phyloP scores from a whole-genome alignment of 2,888 invertebrate species.

The Cybosia mesomella region DNA sequence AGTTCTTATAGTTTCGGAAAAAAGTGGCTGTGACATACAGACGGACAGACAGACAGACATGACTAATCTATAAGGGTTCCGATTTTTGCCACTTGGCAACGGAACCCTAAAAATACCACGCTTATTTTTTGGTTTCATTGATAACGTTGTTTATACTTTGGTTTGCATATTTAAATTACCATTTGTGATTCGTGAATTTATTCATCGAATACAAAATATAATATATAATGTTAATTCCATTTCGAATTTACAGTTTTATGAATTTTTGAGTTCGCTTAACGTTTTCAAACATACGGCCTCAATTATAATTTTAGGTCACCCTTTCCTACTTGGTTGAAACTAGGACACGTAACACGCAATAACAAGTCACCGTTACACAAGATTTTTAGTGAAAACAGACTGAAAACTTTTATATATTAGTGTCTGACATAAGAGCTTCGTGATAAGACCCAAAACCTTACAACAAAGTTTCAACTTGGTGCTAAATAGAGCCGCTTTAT shows the following conservation, averaged over 20 bases:
- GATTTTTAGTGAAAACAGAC: conserved; percentile 25
- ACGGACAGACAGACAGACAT: too few relatives aligned
- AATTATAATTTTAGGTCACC: conserved; percentile 23
- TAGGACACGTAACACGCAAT: conserved; percentile 13
- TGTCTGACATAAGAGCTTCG: conserved; percentile 44
- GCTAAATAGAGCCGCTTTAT: conserved; percentile 43
- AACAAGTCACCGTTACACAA: conserved; percentile 21
- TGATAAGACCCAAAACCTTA: conserved; percentile 48
- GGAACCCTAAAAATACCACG: too few relatives aligned
- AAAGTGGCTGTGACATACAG: too few relatives aligned
- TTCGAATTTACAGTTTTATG: background rate
- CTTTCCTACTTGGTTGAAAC: conserved; percentile 13
- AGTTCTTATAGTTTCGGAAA: too few relatives aligned
- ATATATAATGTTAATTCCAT: background rate
- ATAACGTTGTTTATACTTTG: background rate
- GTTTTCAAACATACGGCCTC: conserved; percentile 10
- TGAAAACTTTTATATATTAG: conserved; percentile 40
- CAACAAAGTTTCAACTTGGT: conserved; percentile 45
- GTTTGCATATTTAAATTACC: background rate
- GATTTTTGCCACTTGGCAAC: too few relatives aligned
- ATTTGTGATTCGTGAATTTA: background rate
- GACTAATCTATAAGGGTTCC: too few relatives aligned
- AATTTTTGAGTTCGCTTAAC: background rate
- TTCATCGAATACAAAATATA: background rate
- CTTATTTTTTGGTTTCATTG: background rate